Evolutionary conservation across 1,140 invertebrate species (phyloP).

Genomic region (Neotoxoptera formosana): DNA sequence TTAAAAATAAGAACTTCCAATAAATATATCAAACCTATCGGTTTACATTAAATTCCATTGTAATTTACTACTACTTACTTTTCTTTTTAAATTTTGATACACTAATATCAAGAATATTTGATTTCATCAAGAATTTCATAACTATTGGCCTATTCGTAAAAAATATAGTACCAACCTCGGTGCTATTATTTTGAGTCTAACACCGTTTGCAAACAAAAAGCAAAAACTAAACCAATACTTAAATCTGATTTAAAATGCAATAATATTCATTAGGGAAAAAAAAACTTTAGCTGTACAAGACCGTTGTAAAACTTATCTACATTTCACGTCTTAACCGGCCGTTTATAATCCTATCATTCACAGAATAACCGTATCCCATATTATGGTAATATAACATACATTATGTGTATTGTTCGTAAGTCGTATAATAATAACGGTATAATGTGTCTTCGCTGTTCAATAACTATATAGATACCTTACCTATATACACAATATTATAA

Average conservation of each 20-base stretch:
- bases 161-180: neutral
- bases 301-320: neutral
- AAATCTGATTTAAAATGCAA: slow-evolving; percentile 10
- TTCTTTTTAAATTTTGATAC: neutral
- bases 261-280: neutral
- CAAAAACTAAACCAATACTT: neutral
- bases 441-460: neutral
- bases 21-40: neutral
- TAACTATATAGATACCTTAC: neutral
- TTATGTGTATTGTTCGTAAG: slow-evolving; percentile 10
- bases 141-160: neutral
- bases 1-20: neutral
- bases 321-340: neutral
- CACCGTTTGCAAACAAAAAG: neutral
- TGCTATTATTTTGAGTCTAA: neutral
- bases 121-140: no score
- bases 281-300: neutral
- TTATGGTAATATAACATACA: neutral
- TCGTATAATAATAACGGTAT: neutral
- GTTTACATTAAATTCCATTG: neutral
- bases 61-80: neutral
- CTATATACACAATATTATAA: neutral
- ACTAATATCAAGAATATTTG: neutral
- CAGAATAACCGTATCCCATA: neutral
- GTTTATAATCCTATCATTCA: neutral